These are phyloP conservation scores for Taphrorychus bicolor DNA, from an alignment of 2,888 invertebrate genomes.

Conservation along the genomic window DNA sequence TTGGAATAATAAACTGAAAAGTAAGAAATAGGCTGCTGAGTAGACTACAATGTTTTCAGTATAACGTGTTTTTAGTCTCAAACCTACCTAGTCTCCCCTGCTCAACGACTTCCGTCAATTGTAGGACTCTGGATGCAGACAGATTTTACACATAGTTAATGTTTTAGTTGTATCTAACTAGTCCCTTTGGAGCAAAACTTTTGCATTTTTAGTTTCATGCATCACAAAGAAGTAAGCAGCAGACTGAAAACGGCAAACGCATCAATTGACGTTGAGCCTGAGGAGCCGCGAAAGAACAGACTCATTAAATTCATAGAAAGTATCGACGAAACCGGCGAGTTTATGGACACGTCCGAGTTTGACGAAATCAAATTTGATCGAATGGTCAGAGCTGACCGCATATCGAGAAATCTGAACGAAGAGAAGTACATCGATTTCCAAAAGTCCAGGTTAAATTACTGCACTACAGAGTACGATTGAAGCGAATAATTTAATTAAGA, in stretches of 20 bases:
- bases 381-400: slow-evolving; percentile 68
- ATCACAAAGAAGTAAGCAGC: slow-evolving; percentile 63
- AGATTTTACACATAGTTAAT: too few relatives aligned
- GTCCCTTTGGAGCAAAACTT: background rate
- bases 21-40: too few relatives aligned
- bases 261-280: slow-evolving; percentile 61
- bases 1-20: too few relatives aligned
- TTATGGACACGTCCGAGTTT: slow-evolving; percentile 62
- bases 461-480: too few relatives aligned
- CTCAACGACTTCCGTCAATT: too few relatives aligned
- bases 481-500: background rate
- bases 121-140: too few relatives aligned
- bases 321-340: slow-evolving; percentile 66
- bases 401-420: slow-evolving; percentile 65
- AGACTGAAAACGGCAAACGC: slow-evolving; percentile 54
- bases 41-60: too few relatives aligned
- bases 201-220: slow-evolving; percentile 64
- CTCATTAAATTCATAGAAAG: slow-evolving; percentile 63
- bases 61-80: too few relatives aligned
- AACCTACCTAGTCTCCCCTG: too few relatives aligned
- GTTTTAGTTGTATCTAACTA: background rate
- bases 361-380: slow-evolving; percentile 67
- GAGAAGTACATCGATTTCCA: slow-evolving; percentile 78
- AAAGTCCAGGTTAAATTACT: slow-evolving; percentile 63
- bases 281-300: slow-evolving; percentile 60